phyloP scores from a whole-genome alignment of 2,113 vertebrate genomes.

The Dissostichus mawsoni region DNA sequence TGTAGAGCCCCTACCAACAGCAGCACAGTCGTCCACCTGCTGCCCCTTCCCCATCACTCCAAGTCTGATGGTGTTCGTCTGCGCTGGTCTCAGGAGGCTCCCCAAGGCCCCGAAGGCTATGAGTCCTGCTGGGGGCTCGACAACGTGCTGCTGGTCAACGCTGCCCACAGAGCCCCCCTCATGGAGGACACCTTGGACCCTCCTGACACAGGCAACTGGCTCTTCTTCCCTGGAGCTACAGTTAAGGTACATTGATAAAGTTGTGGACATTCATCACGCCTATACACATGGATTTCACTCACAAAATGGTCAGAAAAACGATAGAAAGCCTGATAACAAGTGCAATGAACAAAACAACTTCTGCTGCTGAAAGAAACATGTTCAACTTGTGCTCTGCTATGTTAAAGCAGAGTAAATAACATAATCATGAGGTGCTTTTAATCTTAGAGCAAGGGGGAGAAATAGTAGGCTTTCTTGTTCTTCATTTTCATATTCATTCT shows the following conservation, averaged over 20 bases:
- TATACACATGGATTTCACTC: constrained; percentile 10
- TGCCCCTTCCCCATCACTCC: constrained; percentile 89
- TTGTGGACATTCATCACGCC: not conserved
- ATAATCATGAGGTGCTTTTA: not conserved
- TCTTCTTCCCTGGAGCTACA: constrained; percentile 98
- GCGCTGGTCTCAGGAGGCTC: constrained; percentile 93
- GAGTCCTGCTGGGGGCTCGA: constrained; percentile 98
- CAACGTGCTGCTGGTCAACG: constrained; percentile 93
- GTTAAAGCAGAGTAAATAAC: not conserved
- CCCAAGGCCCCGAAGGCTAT: constrained; percentile 89
- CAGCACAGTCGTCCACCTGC: constrained; percentile 94
- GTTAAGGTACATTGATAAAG: constrained; percentile 87
- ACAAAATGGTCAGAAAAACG: not conserved
- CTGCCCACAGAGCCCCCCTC: constrained; percentile 89
- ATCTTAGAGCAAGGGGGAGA: not conserved
- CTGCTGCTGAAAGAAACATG: not conserved
- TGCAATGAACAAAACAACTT: not conserved
- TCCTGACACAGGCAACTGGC: constrained; percentile 96
- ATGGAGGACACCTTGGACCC: constrained; percentile 96
- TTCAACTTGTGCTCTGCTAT: not conserved
- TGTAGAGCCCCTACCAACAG: constrained; percentile 93
- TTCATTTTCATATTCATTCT: too few species aligned
- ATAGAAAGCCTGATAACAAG: not conserved
- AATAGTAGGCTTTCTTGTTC: too few species aligned
- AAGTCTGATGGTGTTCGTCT: constrained; percentile 88